Evolutionary conservation across 2,888 invertebrate species (phyloP).

Genomic region (Gari tellinella): DNA sequence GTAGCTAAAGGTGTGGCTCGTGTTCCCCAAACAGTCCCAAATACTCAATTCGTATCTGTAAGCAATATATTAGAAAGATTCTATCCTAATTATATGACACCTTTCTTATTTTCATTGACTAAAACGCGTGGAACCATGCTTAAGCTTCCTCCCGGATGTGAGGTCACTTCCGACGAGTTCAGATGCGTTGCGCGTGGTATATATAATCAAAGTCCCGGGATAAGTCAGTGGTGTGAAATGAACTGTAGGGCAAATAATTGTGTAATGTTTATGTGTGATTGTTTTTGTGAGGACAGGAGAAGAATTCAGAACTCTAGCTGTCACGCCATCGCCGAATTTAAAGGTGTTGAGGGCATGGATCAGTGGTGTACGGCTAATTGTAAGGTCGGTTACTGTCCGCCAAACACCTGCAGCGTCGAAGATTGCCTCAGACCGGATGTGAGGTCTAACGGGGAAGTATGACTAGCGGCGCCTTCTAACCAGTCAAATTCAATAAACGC

Average conservation of each 20-base stretch:
- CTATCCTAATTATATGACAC: conserved; percentile 49
- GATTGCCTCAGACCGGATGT: conserved; percentile 45
- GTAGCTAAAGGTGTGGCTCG: too few relatives aligned
- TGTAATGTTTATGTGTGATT: conserved; percentile 64
- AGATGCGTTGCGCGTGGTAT: conserved; percentile 63
- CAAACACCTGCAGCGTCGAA: conserved; percentile 62
- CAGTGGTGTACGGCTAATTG: conserved; percentile 78
- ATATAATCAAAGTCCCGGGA: conserved; percentile 63
- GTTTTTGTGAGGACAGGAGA: conserved; percentile 57
- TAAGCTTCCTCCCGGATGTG: conserved; percentile 60
- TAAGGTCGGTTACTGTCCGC: conserved; percentile 73
- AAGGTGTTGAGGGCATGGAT: conserved; percentile 73
- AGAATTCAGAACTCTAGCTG: conserved; percentile 55
- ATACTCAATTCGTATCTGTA: conserved; percentile 58
- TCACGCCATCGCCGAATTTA: conserved; percentile 67
- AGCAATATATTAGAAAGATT: conserved; percentile 51
- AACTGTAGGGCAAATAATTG: conserved; percentile 62
- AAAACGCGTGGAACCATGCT: conserved; percentile 63
- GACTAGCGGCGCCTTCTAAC: conserved; percentile 4
- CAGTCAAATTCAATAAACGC: too few relatives aligned
- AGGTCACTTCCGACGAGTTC: conserved; percentile 58
- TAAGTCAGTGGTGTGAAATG: conserved; percentile 64
- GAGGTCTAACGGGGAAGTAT: conserved; percentile 17
- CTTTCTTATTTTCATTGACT: conserved; percentile 46
- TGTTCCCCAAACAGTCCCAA: conserved; percentile 4